Percentiles rank a stretch among this genome's conserved stretches.
Conservation (phyloP, 2,797 vertebrate genomes). For the Diceros bicornis region DNA sequence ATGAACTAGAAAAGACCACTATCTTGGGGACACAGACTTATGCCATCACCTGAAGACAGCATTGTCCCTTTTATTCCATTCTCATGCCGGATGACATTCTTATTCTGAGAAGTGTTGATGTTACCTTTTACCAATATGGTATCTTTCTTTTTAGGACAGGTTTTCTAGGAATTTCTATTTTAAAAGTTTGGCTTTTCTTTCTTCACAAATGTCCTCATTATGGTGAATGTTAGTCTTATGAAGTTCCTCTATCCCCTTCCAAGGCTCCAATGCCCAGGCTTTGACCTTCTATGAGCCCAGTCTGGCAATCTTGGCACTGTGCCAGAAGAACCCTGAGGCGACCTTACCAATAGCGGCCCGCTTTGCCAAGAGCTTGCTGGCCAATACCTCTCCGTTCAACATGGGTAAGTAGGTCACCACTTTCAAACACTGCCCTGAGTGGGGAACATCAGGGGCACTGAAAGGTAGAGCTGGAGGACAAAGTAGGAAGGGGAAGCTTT, state of each 20-base stretch:
- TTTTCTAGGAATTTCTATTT: constrained; percentile 31
- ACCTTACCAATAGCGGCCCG: background rate
- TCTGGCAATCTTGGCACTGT: constrained; percentile 86
- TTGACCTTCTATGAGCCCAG: constrained; percentile 80
- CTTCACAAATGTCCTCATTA: background rate
- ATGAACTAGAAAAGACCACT: background rate
- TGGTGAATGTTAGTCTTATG: background rate
- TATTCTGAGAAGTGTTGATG: background rate
- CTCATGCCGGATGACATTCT: background rate
- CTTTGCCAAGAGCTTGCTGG: constrained; percentile 81
- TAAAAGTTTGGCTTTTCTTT: background rate
- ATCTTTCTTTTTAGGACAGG: background rate
- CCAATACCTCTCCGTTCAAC: background rate
- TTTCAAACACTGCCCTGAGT: background rate
- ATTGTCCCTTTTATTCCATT: background rate
- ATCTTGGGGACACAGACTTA: background rate
- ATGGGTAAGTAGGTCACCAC: constrained; percentile 83
- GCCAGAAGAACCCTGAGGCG: background rate
- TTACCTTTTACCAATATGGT: background rate
- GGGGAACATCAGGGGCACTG: background rate
- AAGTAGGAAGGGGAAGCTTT: background rate
- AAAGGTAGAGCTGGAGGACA: background rate
- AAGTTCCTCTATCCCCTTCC: background rate
- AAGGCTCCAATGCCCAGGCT: constrained; percentile 24
- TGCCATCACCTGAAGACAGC: background rate